Evolutionary conservation across 2,888 invertebrate species (phyloP).

Genomic region (Pyralis farinalis): DNA sequence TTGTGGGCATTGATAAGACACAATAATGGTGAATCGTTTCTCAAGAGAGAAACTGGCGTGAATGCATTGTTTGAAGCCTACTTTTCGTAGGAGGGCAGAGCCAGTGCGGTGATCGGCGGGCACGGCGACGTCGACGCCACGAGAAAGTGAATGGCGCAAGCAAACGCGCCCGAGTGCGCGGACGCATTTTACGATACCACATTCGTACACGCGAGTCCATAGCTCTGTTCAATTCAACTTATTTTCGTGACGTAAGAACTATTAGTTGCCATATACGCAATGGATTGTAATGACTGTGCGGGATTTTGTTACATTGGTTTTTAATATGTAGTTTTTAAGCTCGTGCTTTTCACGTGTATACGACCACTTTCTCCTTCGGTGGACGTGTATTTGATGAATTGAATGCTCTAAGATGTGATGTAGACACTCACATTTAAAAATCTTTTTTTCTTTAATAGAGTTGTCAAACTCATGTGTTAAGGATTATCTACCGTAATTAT

Average conservation of each 20-base stretch:
- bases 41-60: slow-evolving; percentile 68
- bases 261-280: slow-evolving; percentile 18
- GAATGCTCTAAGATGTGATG: too few relatives aligned
- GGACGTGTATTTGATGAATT: neutral
- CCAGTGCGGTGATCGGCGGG: slow-evolving; percentile 27
- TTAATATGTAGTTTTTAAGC: slow-evolving; percentile 12
- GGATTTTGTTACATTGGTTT: slow-evolving; percentile 13
- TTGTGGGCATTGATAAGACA: slow-evolving; percentile 36
- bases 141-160: slow-evolving; percentile 78
- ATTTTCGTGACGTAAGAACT: slow-evolving; percentile 36
- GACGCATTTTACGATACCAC: slow-evolving; percentile 56
- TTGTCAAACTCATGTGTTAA: too few relatives aligned
- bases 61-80: slow-evolving; percentile 71
- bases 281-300: slow-evolving; percentile 32
- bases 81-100: slow-evolving; percentile 54
- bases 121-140: slow-evolving; percentile 37
- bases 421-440: too few relatives aligned
- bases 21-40: slow-evolving; percentile 52
- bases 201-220: slow-evolving; percentile 57
- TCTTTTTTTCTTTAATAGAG: too few relatives aligned
- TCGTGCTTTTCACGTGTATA: neutral
- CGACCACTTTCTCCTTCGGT: slow-evolving; percentile 2
- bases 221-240: slow-evolving; percentile 27
- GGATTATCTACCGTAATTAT: too few relatives aligned
- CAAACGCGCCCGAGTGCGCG: slow-evolving; percentile 43